Evolutionary conservation across 2,888 invertebrate species (phyloP).

Genomic region (Mantis religiosa): DNA sequence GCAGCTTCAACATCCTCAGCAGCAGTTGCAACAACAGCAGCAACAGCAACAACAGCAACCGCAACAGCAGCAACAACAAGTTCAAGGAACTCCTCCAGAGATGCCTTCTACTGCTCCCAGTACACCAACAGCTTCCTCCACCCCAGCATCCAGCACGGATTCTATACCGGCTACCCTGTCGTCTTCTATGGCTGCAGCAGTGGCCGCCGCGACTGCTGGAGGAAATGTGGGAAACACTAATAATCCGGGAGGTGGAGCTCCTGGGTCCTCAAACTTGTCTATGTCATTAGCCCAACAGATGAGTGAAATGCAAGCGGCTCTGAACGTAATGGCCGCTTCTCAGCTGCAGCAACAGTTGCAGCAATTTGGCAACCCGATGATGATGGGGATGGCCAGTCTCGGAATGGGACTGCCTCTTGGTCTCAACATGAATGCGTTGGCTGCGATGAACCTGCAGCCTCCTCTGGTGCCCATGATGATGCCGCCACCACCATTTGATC

Average conservation of each 20-base stretch:
- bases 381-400: slow-evolving; percentile 78
- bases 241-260: slow-evolving; percentile 36
- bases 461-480: slow-evolving; percentile 86
- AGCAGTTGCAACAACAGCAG: background rate
- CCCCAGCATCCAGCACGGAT: slow-evolving; percentile 59
- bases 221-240: background rate
- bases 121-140: slow-evolving; percentile 57
- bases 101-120: slow-evolving; percentile 53
- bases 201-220: background rate
- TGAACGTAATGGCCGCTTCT: slow-evolving; percentile 68
- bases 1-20: slow-evolving; percentile 38
- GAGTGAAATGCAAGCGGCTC: slow-evolving; percentile 78
- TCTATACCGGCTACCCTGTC: slow-evolving; percentile 50
- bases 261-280: slow-evolving; percentile 39
- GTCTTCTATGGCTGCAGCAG: slow-evolving; percentile 44
- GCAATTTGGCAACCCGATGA: slow-evolving; percentile 79
- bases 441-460: slow-evolving; percentile 93
- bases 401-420: slow-evolving; percentile 72
- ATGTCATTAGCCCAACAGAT: slow-evolving; percentile 67
- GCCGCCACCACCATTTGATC: slow-evolving; percentile 74
- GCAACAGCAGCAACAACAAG: slow-evolving; percentile 34
- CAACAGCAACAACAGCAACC: slow-evolving; percentile 38
- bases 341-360: slow-evolving; percentile 80
- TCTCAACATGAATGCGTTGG: slow-evolving; percentile 74
- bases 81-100: slow-evolving; percentile 26